These are phyloP conservation scores for Beris morrisii DNA, from an alignment of 2,888 invertebrate species.

Conservation along the genomic window DNA sequence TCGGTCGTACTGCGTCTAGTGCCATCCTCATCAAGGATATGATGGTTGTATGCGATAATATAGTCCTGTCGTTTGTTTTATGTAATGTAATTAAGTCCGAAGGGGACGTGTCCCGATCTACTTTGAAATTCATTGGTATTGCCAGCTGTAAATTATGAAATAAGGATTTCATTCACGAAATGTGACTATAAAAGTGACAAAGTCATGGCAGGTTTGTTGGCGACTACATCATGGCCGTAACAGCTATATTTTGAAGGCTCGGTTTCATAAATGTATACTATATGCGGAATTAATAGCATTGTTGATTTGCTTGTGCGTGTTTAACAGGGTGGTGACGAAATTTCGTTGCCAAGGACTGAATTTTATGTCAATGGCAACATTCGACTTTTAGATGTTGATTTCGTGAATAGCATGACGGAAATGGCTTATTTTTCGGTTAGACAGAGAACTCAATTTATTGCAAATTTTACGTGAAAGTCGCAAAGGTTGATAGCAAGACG, in stretches of 20 bases:
- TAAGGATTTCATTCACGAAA: slow-evolving; percentile 29
- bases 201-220: slow-evolving; percentile 19
- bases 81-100: slow-evolving; percentile 19
- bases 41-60: background rate
- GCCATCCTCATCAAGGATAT: background rate
- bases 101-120: background rate
- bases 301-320: too few species aligned
- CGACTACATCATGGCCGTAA: background rate
- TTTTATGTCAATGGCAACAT: background rate
- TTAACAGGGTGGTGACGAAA: too few species aligned
- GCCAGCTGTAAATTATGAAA: slow-evolving; percentile 30
- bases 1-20: background rate
- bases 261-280: too few species aligned
- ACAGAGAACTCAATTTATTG: too few species aligned
- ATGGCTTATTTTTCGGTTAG: too few species aligned
- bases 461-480: too few species aligned
- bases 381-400: background rate
- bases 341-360: too few species aligned
- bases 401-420: background rate
- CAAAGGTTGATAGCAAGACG: too few species aligned
- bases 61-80: background rate
- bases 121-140: slow-evolving; percentile 30
- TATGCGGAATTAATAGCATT: too few species aligned
- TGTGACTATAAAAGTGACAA: slow-evolving; percentile 29
- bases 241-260: too few species aligned